These are phyloP conservation scores for Oriolus oriolus DNA, from an alignment of 2,113 vertebrate genomes.

Conservation along the genomic window DNA sequence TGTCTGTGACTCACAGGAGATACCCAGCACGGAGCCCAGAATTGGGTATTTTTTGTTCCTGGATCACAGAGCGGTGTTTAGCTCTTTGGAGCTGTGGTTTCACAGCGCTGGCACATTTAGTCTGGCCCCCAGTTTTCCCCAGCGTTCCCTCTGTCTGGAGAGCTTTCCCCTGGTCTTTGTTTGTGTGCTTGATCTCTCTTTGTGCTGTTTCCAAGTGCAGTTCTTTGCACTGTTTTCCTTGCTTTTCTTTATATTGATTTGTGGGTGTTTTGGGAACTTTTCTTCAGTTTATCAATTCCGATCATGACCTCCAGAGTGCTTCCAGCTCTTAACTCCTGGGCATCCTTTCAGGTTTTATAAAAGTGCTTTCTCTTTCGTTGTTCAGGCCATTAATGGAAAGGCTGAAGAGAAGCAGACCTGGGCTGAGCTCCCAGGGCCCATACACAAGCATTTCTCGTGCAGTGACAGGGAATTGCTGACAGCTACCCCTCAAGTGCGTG, in stretches of 20 bases:
- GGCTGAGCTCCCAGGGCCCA: neutral
- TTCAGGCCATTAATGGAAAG: constrained; percentile 1
- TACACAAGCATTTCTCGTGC: neutral
- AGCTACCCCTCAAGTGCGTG: neutral
- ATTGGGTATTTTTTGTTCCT: neutral
- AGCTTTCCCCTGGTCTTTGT: neutral
- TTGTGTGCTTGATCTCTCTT: neutral
- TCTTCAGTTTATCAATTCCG: neutral
- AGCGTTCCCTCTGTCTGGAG: neutral
- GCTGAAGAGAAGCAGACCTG: neutral
- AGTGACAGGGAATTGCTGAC: neutral
- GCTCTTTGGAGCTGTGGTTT: neutral
- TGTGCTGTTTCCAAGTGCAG: neutral
- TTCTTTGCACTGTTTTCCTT: neutral
- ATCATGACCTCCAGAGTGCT: constrained; percentile 11
- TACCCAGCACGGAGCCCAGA: neutral
- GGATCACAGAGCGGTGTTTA: neutral
- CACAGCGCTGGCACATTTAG: neutral
- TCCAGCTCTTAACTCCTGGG: constrained; percentile 17
- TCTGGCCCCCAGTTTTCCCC: neutral
- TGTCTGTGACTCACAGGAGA: neutral
- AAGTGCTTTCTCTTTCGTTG: neutral
- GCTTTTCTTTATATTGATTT: constrained; percentile 10
- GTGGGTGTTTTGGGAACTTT: neutral
- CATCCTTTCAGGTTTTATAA: constrained; percentile 7